Conservation (phyloP, 2,888 invertebrate genomes). For the Eurytoma adleriae region DNA sequence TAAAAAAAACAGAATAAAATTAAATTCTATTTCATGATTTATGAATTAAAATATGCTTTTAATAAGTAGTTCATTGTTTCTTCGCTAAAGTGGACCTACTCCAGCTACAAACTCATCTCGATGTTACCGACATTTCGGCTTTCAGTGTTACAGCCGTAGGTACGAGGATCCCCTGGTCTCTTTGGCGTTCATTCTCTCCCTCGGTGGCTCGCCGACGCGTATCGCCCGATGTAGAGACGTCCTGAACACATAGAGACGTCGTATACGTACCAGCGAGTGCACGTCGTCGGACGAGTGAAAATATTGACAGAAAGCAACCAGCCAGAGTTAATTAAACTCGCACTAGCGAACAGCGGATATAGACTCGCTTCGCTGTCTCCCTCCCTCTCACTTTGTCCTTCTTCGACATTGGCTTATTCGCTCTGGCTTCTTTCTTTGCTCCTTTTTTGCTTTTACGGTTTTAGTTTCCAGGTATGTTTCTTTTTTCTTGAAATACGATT, state of each 20-base stretch:
- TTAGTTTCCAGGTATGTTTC: not conserved
- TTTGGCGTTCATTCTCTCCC: not conserved
- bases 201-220: conserved; percentile 23
- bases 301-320: conserved; percentile 74
- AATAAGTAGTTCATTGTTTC: too few species aligned
- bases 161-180: not conserved
- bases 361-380: conserved; percentile 2
- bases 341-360: conserved; percentile 58
- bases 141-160: conserved; percentile 14
- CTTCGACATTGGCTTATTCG: not conserved
- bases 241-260: conserved; percentile 5
- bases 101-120: conserved; percentile 29
- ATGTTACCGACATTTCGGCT: conserved; percentile 9
- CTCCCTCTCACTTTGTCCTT: conserved; percentile 1
- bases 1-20: too few species aligned
- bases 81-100: conserved; percentile 8
- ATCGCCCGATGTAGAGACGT: conserved; percentile 36
- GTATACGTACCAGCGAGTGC: conserved; percentile 8
- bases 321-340: conserved; percentile 74
- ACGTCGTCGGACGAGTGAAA: conserved; percentile 66
- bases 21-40: too few species aligned
- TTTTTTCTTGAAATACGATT: not conserved
- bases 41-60: too few species aligned
- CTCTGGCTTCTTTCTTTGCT: not conserved
- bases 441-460: not conserved